phyloP scores from a whole-genome alignment of 2,888 invertebrate genomes.

The Eudemis profundana region DNA sequence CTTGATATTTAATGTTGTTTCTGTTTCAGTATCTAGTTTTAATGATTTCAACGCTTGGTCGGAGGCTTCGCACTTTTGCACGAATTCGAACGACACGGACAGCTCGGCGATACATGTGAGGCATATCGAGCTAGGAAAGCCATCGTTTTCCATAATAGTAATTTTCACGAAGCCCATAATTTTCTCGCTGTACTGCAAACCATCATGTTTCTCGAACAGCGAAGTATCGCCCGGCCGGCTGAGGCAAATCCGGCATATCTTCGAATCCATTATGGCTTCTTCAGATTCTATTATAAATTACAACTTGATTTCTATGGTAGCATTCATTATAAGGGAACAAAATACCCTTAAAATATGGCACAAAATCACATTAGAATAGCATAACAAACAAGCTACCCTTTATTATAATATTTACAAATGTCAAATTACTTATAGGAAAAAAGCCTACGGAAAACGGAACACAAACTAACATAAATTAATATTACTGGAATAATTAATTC shows the following conservation, averaged over 20 bases:
- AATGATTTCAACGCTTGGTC: slow-evolving; percentile 65
- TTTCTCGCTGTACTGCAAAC: slow-evolving; percentile 65
- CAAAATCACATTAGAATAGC: slow-evolving; percentile 6
- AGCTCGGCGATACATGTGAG: slow-evolving; percentile 66
- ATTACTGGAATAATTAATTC: too few relatives aligned
- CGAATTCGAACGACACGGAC: slow-evolving; percentile 64
- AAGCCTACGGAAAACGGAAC: slow-evolving; percentile 2
- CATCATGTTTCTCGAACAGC: slow-evolving; percentile 65
- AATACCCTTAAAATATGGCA: slow-evolving; percentile 4
- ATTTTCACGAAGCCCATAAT: slow-evolving; percentile 70
- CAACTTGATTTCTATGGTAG: neutral
- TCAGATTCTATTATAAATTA: neutral
- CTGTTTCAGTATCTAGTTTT: slow-evolving; percentile 50
- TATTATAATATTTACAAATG: neutral
- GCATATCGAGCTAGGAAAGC: slow-evolving; percentile 71
- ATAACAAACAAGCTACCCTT: slow-evolving; percentile 7
- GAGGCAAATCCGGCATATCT: slow-evolving; percentile 73
- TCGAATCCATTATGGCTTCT: slow-evolving; percentile 52
- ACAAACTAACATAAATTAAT: neutral
- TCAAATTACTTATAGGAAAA: slow-evolving; percentile 4
- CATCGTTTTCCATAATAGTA: slow-evolving; percentile 66
- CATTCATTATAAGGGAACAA: neutral
- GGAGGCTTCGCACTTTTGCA: slow-evolving; percentile 69
- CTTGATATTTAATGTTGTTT: slow-evolving; percentile 55
- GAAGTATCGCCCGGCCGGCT: slow-evolving; percentile 65